Conservation (phyloP, 2,888 invertebrate species). For the Strigamia crassipes region DNA sequence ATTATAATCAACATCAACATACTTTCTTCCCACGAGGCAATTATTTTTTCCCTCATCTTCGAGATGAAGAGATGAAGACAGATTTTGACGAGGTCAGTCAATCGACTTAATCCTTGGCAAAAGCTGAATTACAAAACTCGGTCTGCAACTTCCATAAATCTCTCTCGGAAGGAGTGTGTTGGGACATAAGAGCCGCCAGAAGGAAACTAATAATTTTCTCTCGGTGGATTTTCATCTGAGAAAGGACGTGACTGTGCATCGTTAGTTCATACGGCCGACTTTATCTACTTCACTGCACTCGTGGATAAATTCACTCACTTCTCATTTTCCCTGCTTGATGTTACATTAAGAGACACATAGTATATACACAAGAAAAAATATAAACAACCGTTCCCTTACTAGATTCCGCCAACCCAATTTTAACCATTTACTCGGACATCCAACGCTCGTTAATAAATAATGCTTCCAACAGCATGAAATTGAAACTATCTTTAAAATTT, state of each 20-base stretch:
- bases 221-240: slow-evolving; percentile 37
- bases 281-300: slow-evolving; percentile 40
- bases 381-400: not conserved
- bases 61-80: slow-evolving; percentile 26
- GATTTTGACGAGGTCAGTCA: slow-evolving; percentile 35
- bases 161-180: not conserved
- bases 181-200: slow-evolving; percentile 34
- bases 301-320: slow-evolving; percentile 37
- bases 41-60: not conserved
- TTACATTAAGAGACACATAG: not conserved
- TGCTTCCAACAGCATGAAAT: not conserved
- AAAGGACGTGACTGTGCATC: slow-evolving; percentile 42
- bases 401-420: not conserved
- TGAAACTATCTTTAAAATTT: not conserved
- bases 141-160: slow-evolving; percentile 27
- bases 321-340: slow-evolving; percentile 25
- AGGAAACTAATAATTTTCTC: slow-evolving; percentile 40
- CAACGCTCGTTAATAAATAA: not conserved
- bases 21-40: not conserved
- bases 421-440: not conserved
- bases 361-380: not conserved
- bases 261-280: slow-evolving; percentile 22
- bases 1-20: not conserved
- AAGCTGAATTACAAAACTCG: slow-evolving; percentile 29
- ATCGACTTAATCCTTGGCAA: slow-evolving; percentile 25